Evolutionary conservation across 2,113 vertebrate species (phyloP).

Genomic region (Tragelaphus strepsiceros): DNA sequence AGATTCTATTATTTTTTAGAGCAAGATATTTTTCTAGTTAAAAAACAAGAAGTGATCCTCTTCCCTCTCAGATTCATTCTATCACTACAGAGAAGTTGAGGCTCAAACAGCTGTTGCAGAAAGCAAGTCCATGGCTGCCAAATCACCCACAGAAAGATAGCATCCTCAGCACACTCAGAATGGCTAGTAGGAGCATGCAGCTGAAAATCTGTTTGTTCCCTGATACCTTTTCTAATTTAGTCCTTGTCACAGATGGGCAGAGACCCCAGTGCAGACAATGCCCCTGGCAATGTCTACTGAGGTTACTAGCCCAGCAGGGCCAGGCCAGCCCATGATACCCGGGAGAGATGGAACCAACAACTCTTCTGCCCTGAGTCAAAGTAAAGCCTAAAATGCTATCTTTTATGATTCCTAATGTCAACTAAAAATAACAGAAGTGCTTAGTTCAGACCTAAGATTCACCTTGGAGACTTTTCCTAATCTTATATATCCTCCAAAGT

Average conservation of each 20-base stretch:
- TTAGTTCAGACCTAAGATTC: conserved; percentile 51
- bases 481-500: conserved; percentile 41
- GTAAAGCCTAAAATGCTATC: conserved; percentile 21
- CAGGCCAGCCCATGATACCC: background rate
- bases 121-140: background rate
- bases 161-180: background rate
- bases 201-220: background rate
- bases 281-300: background rate
- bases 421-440: conserved; percentile 66
- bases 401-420: conserved; percentile 29
- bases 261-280: background rate
- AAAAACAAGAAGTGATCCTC: background rate
- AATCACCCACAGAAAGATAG: background rate
- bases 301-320: background rate
- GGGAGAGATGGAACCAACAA: background rate
- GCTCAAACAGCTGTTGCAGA: background rate
- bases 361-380: background rate
- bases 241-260: background rate
- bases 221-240: background rate
- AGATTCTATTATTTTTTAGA: background rate
- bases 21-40: background rate
- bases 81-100: background rate
- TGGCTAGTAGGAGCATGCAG: background rate
- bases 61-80: background rate
- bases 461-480: conserved; percentile 64